phyloP scores from a whole-genome alignment of 2,797 vertebrate genomes.

The Gymnothorax javanicus region DNA sequence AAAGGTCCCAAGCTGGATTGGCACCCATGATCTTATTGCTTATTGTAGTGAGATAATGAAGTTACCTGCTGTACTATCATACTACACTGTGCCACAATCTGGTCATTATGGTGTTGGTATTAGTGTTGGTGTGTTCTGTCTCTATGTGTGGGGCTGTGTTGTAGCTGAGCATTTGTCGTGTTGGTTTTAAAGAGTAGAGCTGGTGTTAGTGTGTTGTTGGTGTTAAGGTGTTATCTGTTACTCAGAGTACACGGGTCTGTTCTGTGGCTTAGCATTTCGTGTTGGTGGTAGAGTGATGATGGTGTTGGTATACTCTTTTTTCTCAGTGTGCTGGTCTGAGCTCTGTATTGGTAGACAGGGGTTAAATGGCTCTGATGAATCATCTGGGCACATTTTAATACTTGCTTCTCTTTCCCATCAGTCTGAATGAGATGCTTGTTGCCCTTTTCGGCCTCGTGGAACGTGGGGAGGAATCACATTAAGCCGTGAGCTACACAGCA shows the following conservation, averaged over 20 bases:
- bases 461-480: slow-evolving; percentile 30
- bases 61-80: no score
- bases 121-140: no score
- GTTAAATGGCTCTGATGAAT: not conserved
- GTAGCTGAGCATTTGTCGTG: no score
- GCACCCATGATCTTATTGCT: no score
- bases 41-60: no score
- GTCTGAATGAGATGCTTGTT: not conserved
- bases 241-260: not conserved
- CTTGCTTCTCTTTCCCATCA: slow-evolving; percentile 5
- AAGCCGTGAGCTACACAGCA: not conserved
- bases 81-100: no score
- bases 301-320: not conserved
- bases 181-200: not conserved
- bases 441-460: not conserved
- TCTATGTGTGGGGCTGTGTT: no score
- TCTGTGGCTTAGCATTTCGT: no score
- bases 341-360: not conserved
- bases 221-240: no score
- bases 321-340: not conserved
- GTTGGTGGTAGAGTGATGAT: no score
- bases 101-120: no score
- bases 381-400: not conserved
- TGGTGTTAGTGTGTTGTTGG: not conserved
- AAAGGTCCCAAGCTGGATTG: not conserved